phyloP scores from a whole-genome alignment of 2,888 invertebrate genomes.

The Chelonus formosanus region DNA sequence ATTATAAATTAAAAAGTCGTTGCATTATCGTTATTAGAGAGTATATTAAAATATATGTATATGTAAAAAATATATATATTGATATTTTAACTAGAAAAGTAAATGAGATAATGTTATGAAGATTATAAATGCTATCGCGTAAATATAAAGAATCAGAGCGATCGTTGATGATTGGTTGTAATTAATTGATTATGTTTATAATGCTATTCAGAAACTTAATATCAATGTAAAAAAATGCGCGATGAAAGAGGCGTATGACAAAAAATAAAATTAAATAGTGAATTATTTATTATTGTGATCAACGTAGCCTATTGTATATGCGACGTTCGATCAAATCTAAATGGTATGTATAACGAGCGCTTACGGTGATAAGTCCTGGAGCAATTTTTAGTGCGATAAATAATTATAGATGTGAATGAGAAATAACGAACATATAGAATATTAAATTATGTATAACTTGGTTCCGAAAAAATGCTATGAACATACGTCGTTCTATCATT shows the following conservation, averaged over 20 bases:
- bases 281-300: conserved; percentile 24
- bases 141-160: conserved; percentile 8
- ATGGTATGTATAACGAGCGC: conserved; percentile 6
- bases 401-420: conserved; percentile 15
- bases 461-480: conserved; percentile 31
- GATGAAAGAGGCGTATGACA: conserved; percentile 25
- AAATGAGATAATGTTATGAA: conserved; percentile 52
- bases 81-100: conserved; percentile 61
- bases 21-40: conserved; percentile 65
- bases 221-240: background rate
- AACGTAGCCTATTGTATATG: background rate
- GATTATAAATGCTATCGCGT: too few relatives aligned
- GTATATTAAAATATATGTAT: conserved; percentile 45
- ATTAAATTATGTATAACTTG: conserved; percentile 33
- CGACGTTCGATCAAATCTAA: background rate
- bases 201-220: too few relatives aligned
- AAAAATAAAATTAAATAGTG: conserved; percentile 14
- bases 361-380: conserved; percentile 13
- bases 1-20: conserved; percentile 62
- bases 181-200: too few relatives aligned
- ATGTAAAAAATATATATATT: conserved; percentile 38
- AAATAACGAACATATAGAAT: conserved; percentile 20
- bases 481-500: conserved; percentile 58
- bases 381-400: background rate
- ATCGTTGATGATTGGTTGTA: conserved; percentile 4